Evolutionary conservation across 2,797 vertebrate genomes (phyloP), one percentile per base, ranked within the genome.

Genomic region (Melanotaenia maccullochi): DNA sequence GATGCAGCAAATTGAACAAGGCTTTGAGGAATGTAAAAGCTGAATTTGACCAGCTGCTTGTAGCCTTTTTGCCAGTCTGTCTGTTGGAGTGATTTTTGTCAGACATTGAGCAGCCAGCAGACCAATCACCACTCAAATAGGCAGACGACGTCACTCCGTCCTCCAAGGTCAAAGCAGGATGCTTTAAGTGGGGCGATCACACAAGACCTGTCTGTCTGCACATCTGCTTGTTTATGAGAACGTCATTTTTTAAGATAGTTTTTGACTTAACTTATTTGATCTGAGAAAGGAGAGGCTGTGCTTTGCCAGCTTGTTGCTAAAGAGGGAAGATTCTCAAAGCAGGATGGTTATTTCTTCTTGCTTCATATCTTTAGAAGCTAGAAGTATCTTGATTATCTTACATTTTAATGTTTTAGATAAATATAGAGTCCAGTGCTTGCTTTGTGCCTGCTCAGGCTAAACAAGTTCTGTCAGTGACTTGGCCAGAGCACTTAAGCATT

Each of bases 111-210:
- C 55, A 58, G 68, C 73, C 69, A 78, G 47, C 57, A 47, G 73
- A 65, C 60, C 59, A 4, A 47, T 83, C 81, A 84, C 88, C 85
- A 84, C 72, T 87, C 81, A 74, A 25, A 71, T 76, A 49, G 25
- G 69, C 71, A 66, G 63, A 82, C 60, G 8, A 69, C 33, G 65
- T 69, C 79, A 30, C 68, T 69, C 59, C 24, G 3, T 30, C 62
- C 67, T 76, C 85, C 87, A 91, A 90, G 85, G 88, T 90, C 82
- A 82, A 49, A 65, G 65, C 73, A 66, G 70, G 71, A 77, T 65
- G 54, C 75, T 60, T 16, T 75, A 72, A 80, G 61, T 30, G 33
- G 60, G 65, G 71, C 72, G 38, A 36, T 76, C 63, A 57, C 66
- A 56, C 44, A 61, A 63, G 59, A 70, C 18, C 38, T 30, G 49